phyloP scores from a whole-genome alignment of 2,113 vertebrate species.

The Marcusenius ussheri region DNA sequence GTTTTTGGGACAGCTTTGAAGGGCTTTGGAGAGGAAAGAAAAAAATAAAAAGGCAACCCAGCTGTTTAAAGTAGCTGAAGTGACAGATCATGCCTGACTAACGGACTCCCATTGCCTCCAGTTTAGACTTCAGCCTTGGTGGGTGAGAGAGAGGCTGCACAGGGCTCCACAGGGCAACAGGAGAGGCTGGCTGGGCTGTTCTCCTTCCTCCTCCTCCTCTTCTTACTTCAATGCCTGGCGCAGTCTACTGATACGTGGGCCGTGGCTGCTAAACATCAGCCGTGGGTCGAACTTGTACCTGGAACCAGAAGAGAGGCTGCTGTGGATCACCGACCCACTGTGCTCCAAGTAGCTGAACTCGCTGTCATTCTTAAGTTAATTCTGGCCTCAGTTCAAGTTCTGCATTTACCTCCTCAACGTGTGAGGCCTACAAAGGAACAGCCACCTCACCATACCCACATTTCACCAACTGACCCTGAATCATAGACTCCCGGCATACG shows the following conservation, averaged over 20 bases:
- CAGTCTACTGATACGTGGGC: conserved; percentile 35
- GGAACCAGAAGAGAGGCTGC: neutral
- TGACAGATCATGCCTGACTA: neutral
- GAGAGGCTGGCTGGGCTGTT: conserved; percentile 27
- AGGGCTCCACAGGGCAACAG: conserved; percentile 37
- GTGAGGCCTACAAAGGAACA: neutral
- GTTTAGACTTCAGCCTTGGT: neutral
- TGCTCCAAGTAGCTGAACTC: neutral
- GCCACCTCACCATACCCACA: neutral
- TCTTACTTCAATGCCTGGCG: conserved; percentile 44
- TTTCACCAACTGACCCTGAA: conserved; percentile 51
- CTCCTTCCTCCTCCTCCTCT: neutral
- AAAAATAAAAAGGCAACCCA: conserved; percentile 26
- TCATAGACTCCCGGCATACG: conserved; percentile 83
- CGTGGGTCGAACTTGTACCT: conserved; percentile 62
- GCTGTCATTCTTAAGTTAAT: neutral
- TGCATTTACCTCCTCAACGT: neutral
- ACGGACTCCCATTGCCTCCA: neutral
- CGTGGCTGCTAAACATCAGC: conserved; percentile 54
- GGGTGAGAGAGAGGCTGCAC: conserved; percentile 11
- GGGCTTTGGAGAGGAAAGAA: neutral
- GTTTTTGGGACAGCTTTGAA: conserved; percentile 2
- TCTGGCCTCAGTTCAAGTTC: neutral
- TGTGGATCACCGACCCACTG: no score
- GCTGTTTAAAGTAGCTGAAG: conserved; percentile 22